A percentile compares a stretch with the other conserved stretches of the same genome.
phyloP scores from a whole-genome alignment of 2,888 invertebrate species.

The Craniophora ligustri region DNA sequence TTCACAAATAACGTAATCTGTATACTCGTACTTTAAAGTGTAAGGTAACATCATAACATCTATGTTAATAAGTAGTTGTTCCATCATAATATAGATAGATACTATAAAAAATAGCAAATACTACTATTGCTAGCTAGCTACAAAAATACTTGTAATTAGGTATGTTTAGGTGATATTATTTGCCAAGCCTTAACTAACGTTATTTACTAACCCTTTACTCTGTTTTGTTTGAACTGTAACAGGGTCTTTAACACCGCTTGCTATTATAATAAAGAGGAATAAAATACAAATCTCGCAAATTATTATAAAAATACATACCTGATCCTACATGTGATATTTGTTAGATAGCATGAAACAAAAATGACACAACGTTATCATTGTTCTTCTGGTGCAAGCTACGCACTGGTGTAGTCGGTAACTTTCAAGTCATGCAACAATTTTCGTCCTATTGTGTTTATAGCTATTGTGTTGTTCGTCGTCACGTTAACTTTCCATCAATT shows the following conservation, averaged over 20 bases:
- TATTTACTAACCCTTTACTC: constrained; percentile 59
- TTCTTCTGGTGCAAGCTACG: constrained; percentile 41
- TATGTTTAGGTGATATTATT: constrained; percentile 50
- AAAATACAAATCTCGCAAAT: constrained; percentile 27
- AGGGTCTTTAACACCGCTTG: constrained; percentile 29
- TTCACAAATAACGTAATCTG: constrained; percentile 43
- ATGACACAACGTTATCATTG: constrained; percentile 34
- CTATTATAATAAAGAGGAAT: constrained; percentile 28
- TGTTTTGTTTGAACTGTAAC: constrained; percentile 39
- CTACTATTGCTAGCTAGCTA: constrained; percentile 66
- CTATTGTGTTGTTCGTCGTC: constrained; percentile 62
- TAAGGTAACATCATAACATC: constrained; percentile 44
- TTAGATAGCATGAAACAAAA: constrained; percentile 78
- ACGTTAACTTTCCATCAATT: constrained; percentile 75
- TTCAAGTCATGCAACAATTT: constrained; percentile 74
- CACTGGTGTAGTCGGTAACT: constrained; percentile 54
- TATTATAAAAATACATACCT: constrained; percentile 74
- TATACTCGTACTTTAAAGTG: constrained; percentile 45
- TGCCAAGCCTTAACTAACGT: constrained; percentile 58
- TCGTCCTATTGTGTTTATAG: constrained; percentile 68
- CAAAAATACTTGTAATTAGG: constrained; percentile 54
- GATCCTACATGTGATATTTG: constrained; percentile 68
- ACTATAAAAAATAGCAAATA: constrained; percentile 54
- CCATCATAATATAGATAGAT: constrained; percentile 33
- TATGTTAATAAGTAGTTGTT: constrained; percentile 42